A percentile compares a stretch with the other conserved stretches of the same genome.
phyloP scores from a whole-genome alignment of 2,888 invertebrate species.

The Agrilus biguttatus region DNA sequence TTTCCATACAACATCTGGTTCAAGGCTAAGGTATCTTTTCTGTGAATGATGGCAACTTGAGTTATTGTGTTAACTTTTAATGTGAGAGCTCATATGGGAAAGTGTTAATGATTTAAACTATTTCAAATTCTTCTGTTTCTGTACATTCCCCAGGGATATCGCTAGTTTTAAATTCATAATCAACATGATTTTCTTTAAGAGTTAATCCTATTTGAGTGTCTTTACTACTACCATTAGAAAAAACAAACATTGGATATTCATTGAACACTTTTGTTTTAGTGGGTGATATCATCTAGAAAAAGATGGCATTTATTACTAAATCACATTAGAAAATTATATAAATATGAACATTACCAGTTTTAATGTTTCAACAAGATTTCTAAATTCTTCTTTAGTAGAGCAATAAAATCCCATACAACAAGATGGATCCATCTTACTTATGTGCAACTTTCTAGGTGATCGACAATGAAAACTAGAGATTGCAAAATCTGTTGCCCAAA shows the following conservation, averaged over 20 bases:
- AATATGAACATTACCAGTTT: conserved; percentile 37
- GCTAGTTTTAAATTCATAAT: too few species aligned
- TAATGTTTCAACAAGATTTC: conserved; percentile 55
- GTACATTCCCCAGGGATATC: conserved; percentile 33
- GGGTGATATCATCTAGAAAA: conserved; percentile 19
- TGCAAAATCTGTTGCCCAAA: conserved; percentile 64
- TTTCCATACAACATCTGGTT: too few species aligned
- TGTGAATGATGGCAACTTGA: too few species aligned
- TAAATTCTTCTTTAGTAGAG: conserved; percentile 58
- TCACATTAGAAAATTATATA: not conserved
- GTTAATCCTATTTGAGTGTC: conserved; percentile 24
- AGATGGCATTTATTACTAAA: not conserved
- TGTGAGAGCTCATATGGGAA: too few species aligned
- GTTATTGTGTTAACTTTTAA: too few species aligned
- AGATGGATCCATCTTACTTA: conserved; percentile 82
- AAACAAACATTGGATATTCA: conserved; percentile 74
- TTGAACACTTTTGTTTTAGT: conserved; percentile 27
- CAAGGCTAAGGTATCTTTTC: too few species aligned
- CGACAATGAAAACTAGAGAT: conserved; percentile 72
- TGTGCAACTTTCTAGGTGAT: conserved; percentile 70
- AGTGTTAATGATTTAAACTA: conserved; percentile 33
- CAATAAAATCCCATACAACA: conserved; percentile 87
- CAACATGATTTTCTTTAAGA: too few species aligned
- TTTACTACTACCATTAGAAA: conserved; percentile 56
- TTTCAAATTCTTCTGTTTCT: conserved; percentile 61